Evolutionary conservation across 2,113 vertebrate genomes (phyloP).

Genomic region (Bufo bufo): DNA sequence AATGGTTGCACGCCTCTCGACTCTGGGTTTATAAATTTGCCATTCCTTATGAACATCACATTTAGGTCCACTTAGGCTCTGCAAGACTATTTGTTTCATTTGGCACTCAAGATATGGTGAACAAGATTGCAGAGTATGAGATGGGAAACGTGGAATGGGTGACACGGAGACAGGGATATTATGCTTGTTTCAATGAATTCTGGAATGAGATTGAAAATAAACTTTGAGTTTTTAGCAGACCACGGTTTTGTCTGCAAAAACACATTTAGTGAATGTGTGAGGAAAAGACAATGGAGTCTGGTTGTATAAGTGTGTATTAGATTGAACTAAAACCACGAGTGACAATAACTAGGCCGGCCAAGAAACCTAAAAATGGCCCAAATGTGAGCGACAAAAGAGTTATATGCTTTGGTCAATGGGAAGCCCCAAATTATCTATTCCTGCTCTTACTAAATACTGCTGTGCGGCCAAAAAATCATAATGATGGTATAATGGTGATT

Average conservation of each 20-base stretch:
- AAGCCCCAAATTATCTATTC: background rate
- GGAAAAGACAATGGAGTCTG: background rate
- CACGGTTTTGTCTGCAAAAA: background rate
- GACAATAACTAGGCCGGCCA: background rate
- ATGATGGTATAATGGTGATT: background rate
- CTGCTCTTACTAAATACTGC: background rate
- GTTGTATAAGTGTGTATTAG: background rate
- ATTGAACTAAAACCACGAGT: background rate
- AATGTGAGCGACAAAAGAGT: background rate
- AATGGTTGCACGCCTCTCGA: background rate
- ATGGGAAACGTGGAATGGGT: slow-evolving; percentile 22
- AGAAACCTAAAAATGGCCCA: background rate
- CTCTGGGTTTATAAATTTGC: slow-evolving; percentile 14
- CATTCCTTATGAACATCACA: slow-evolving; percentile 16
- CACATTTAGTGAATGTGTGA: background rate
- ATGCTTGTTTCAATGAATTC: background rate
- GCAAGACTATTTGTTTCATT: slow-evolving; percentile 46
- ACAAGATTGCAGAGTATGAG: slow-evolving; percentile 15
- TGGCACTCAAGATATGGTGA: slow-evolving; percentile 32
- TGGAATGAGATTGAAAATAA: slow-evolving; percentile 33
- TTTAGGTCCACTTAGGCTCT: slow-evolving; percentile 36
- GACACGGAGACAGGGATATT: slow-evolving; percentile 15
- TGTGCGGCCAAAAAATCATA: background rate
- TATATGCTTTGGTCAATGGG: background rate
- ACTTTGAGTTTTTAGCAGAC: background rate